These are phyloP conservation scores for Spisula solida DNA, from an alignment of 2,888 invertebrate genomes.

Conservation along the genomic window DNA sequence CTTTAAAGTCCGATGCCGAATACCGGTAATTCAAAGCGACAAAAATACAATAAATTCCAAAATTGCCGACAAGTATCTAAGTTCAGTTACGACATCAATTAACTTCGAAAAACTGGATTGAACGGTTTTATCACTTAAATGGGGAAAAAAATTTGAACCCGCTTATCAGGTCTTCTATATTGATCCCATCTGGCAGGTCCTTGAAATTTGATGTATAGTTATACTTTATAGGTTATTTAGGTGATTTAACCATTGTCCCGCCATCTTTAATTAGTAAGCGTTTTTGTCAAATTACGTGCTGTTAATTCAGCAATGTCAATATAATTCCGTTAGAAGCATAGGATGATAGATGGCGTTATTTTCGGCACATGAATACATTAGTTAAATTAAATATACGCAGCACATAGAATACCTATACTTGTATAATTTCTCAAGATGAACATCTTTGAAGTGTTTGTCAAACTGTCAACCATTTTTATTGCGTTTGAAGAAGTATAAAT, in stretches of 20 bases:
- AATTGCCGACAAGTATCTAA: not conserved
- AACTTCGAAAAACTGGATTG: not conserved
- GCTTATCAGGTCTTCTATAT: not conserved
- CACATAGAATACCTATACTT: too few species aligned
- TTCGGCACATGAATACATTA: too few species aligned
- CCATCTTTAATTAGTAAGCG: not conserved
- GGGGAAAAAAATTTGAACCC: not conserved
- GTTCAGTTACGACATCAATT: not conserved
- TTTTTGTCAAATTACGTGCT: not conserved
- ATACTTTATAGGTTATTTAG: not conserved
- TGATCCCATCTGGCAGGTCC: not conserved
- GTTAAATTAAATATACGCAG: too few species aligned
- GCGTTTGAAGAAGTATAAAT: too few species aligned
- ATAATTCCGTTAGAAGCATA: too few species aligned
- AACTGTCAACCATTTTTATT: too few species aligned
- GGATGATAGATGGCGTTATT: too few species aligned
- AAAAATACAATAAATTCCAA: not conserved
- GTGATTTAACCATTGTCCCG: not conserved
- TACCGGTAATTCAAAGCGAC: not conserved
- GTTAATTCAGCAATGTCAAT: not conserved
- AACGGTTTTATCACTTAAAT: not conserved
- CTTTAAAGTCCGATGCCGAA: not conserved
- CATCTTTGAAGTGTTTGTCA: too few species aligned
- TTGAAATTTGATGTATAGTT: constrained; percentile 20
- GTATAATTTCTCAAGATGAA: too few species aligned